These are phyloP conservation scores for Contarinia nasturtii DNA, from an alignment of 1,140 invertebrate genomes.

Conservation along the genomic window DNA sequence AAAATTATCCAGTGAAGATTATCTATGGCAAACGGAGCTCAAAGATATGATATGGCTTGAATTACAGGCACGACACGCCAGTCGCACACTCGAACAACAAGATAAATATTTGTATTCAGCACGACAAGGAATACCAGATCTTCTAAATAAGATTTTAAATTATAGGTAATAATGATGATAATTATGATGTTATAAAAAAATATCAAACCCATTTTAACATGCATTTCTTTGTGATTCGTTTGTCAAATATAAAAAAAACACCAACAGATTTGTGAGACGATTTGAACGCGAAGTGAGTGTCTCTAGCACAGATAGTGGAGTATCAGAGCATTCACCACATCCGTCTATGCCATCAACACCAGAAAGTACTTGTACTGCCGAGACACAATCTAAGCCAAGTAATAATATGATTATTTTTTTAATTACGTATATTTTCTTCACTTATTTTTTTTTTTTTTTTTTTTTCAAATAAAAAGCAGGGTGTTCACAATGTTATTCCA, in stretches of 20 bases:
- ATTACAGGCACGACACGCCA: slow-evolving; percentile 61
- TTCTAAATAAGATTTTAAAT: slow-evolving; percentile 55
- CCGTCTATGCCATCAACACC: no score
- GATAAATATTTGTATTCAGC: slow-evolving; percentile 56
- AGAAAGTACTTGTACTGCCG: no score
- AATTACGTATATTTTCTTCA: no score
- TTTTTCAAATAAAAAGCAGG: slow-evolving; percentile 8
- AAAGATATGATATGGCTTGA: slow-evolving; percentile 84
- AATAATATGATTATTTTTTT: no score
- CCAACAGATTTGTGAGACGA: slow-evolving; percentile 14
- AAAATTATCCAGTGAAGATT: slow-evolving; percentile 54
- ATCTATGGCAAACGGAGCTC: slow-evolving; percentile 67
- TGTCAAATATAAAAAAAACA: no score
- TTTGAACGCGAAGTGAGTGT: slow-evolving; percentile 11
- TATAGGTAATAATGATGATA: slow-evolving; percentile 32
- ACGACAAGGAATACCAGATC: slow-evolving; percentile 41
- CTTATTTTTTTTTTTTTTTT: not conserved
- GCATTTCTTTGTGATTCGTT: no score
- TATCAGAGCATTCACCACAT: slow-evolving; percentile 6
- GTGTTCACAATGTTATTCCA: slow-evolving; percentile 36
- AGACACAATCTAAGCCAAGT: no score
- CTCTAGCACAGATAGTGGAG: slow-evolving; percentile 18
- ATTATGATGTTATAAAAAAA: not conserved
- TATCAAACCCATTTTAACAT: not conserved
- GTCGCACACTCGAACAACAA: slow-evolving; percentile 48